A percentile compares a stretch with the other conserved stretches of the same genome.
Evolutionary conservation across 2,888 invertebrate species (phyloP).

Genomic region (Melanostoma scalare): DNA sequence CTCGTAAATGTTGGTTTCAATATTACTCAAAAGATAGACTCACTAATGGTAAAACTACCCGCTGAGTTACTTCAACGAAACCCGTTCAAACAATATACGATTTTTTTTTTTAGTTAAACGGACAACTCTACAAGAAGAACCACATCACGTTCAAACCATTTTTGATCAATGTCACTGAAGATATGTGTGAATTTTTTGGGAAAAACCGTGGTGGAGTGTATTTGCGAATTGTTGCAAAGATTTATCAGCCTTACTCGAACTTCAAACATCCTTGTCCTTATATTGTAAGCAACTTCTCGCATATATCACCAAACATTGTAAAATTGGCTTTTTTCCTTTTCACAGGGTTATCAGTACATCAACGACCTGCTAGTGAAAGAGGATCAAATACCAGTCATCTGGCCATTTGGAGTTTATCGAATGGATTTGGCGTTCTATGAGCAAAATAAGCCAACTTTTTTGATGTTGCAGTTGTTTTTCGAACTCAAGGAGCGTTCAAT

Average conservation of each 20-base stretch:
- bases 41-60: neutral
- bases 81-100: no score
- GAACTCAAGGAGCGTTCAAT: neutral
- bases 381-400: neutral
- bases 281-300: no score
- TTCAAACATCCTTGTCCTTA: no score
- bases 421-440: neutral
- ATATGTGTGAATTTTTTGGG: neutral
- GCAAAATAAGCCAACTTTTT: neutral
- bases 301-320: no score
- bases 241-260: neutral
- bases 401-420: neutral
- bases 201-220: neutral
- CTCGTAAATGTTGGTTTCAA: neutral
- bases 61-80: neutral
- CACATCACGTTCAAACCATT: slow-evolving; percentile 25
- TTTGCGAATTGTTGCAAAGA: neutral
- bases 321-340: neutral
- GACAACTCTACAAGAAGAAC: slow-evolving; percentile 3
- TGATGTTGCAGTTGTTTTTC: neutral
- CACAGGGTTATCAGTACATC: slow-evolving; percentile 11
- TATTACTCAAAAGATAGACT: neutral
- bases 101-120: neutral
- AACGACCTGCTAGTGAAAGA: slow-evolving; percentile 4
- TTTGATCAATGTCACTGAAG: slow-evolving; percentile 5